Percentiles rank a stretch among this genome's conserved stretches.
Evolutionary conservation across 1,140 invertebrate species (phyloP).

Genomic region (Trigoniulus corallinus): DNA sequence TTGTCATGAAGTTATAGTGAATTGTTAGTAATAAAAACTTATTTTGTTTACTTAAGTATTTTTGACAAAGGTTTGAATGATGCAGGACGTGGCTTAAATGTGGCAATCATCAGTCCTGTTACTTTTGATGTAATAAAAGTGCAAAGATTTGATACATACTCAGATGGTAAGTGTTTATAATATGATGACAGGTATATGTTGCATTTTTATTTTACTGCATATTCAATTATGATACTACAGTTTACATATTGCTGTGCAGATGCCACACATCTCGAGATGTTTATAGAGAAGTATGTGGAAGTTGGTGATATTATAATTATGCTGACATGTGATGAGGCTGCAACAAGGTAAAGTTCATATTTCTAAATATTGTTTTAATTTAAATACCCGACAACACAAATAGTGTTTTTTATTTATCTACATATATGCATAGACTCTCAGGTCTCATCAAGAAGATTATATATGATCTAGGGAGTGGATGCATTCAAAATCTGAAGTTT

Average conservation of each 20-base stretch:
- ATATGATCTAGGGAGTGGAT: constrained; percentile 32
- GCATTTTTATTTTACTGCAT: too few relatives aligned
- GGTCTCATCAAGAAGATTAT: constrained; percentile 24
- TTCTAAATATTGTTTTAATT: constrained; percentile 3
- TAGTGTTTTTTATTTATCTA: too few relatives aligned
- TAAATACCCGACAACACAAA: too few relatives aligned
- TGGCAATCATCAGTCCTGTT: constrained; percentile 20
- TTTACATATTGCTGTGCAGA: constrained; percentile 21
- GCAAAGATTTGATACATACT: neutral
- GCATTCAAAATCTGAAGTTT: constrained; percentile 37
- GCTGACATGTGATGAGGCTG: constrained; percentile 29
- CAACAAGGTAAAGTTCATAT: constrained; percentile 24
- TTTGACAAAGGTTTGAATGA: constrained; percentile 26
- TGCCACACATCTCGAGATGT: constrained; percentile 28
- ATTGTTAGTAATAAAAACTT: neutral
- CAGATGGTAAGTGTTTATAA: too few relatives aligned
- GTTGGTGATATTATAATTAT: constrained; percentile 27
- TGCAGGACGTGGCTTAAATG: constrained; percentile 31
- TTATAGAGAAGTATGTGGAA: constrained; percentile 25
- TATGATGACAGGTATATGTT: too few relatives aligned
- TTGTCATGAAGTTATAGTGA: neutral
- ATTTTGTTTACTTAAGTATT: constrained; percentile 17
- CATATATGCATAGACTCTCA: constrained; percentile 20
- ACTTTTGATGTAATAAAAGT: neutral
- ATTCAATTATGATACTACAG: too few relatives aligned